Evolutionary conservation across 35 echinoderm and acorn worm species (phyloP), one percentile per base, ranked within the genome.

Genomic region (Ophioderma brevispina): DNA sequence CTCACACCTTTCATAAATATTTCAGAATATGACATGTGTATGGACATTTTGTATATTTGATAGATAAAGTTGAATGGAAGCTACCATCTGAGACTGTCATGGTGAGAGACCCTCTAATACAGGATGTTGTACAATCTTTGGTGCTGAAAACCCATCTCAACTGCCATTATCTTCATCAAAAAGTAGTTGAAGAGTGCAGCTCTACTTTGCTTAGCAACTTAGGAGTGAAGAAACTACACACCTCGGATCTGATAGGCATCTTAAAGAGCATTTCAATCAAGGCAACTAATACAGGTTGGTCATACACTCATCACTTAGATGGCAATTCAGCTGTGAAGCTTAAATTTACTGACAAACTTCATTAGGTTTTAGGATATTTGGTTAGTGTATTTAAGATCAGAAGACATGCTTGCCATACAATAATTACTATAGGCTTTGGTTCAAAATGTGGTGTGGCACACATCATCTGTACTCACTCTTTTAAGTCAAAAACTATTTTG

Each of bases 71-170:
- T 0, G 35, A 18, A 52, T 86, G 81, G 90, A 78, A 80, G 39
- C 40, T 85, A 35, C 90, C 90, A 4, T 92, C 90, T 40, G 82
- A 92, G 77, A 76, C 81, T 10, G 35, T 78, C 33, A 43, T 84
- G 38, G 31, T 36, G 1, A 41, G 40, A 31, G 90, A 92, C 59
- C 82, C 63, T 50, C 35, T 85, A n/a, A 38, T 92, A 11, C 81
- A 37, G 75, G 81, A 92, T 25, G 59, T 92, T 18, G 81, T 92
- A 33, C 36, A 59, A 0, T 8, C 64, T 3, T 39, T 19, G 0
- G 38, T 40, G 30, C 76, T 92, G 38, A 37, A 85, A 19, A 33
- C 38, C 2, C 90, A 92, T 63, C 82, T 92, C 21, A 85, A 59
- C 39, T 84, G 90, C 76, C 76, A 75, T 31, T 92, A 92, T 56